These are phyloP conservation scores for Neosilurus mollespiculum DNA, from an alignment of 2,797 vertebrate genomes.

Conservation along the genomic window DNA sequence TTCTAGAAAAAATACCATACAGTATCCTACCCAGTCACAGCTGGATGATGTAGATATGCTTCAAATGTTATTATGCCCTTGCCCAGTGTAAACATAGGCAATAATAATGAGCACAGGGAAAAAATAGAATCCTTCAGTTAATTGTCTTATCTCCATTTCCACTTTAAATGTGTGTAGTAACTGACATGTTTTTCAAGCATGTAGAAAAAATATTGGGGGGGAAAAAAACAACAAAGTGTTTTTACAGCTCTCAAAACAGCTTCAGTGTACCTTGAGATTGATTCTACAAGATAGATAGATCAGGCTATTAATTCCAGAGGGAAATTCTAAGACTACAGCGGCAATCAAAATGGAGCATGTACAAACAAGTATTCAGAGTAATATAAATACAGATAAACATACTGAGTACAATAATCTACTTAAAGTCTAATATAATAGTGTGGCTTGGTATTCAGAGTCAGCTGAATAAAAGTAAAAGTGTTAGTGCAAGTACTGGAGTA, in stretches of 20 bases:
- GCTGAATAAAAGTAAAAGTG: not conserved
- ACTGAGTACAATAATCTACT: not conserved
- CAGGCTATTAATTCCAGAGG: not conserved
- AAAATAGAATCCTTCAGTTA: constrained; percentile 40
- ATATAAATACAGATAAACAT: not conserved
- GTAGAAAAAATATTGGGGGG: not conserved
- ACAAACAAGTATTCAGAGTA: not conserved
- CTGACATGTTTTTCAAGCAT: not conserved
- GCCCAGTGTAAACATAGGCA: constrained; percentile 43
- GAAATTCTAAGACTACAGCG: not conserved
- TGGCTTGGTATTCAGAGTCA: not conserved
- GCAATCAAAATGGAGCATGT: not conserved
- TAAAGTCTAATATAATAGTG: not conserved
- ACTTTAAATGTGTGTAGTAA: constrained; percentile 23
- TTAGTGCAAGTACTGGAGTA: not conserved
- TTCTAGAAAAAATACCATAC: constrained; percentile 53
- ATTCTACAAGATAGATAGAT: not conserved
- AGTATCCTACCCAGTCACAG: constrained; percentile 56
- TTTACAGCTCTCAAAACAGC: too few relatives aligned
- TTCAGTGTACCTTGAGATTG: not conserved
- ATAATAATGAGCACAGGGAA: not conserved
- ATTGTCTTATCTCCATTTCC: constrained; percentile 44
- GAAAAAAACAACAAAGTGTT: not conserved
- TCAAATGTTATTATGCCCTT: constrained; percentile 64
- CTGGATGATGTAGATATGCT: constrained; percentile 70